Conservation (phyloP, 2,888 invertebrate genomes). For the Apoderus coryli region DNA sequence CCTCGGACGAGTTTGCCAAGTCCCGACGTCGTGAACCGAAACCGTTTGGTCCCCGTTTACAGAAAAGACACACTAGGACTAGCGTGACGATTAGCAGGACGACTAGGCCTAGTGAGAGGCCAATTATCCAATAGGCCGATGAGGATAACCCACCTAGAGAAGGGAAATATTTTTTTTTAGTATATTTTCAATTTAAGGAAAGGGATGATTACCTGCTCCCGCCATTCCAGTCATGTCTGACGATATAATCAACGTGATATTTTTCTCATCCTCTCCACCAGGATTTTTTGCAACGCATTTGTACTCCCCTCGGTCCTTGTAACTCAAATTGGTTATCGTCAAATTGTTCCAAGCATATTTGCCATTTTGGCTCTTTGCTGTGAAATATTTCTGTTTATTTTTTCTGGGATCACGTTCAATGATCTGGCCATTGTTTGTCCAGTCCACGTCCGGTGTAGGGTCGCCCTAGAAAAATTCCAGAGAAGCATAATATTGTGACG, state of each 20-base stretch:
- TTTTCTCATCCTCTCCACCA: constrained; percentile 65
- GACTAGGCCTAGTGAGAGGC: constrained; percentile 34
- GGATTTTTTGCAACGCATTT: constrained; percentile 67
- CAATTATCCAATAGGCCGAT: constrained; percentile 35
- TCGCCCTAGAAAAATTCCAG: too few species aligned
- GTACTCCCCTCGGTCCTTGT: constrained; percentile 38
- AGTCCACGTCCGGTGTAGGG: constrained; percentile 60
- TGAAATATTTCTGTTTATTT: constrained; percentile 33
- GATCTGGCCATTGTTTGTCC: constrained; percentile 53
- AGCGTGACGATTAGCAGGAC: constrained; percentile 36
- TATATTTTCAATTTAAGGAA: too few species aligned
- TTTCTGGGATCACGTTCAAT: constrained; percentile 38
- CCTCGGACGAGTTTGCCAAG: constrained; percentile 27
- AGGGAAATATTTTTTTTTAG: too few species aligned
- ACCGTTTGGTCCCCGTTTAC: constrained; percentile 23
- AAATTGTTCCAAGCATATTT: constrained; percentile 42
- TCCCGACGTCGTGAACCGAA: constrained; percentile 24
- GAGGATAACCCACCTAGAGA: too few species aligned
- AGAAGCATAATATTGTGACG: too few species aligned
- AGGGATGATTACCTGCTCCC: too few species aligned
- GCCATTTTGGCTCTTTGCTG: constrained; percentile 22
- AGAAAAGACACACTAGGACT: constrained; percentile 29
- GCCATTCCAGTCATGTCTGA: too few species aligned
- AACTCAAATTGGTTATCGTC: constrained; percentile 35
- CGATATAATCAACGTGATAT: constrained; percentile 45